These are phyloP conservation scores for Panurus biarmicus DNA, from an alignment of 2,113 vertebrate genomes.

Conservation along the genomic window DNA sequence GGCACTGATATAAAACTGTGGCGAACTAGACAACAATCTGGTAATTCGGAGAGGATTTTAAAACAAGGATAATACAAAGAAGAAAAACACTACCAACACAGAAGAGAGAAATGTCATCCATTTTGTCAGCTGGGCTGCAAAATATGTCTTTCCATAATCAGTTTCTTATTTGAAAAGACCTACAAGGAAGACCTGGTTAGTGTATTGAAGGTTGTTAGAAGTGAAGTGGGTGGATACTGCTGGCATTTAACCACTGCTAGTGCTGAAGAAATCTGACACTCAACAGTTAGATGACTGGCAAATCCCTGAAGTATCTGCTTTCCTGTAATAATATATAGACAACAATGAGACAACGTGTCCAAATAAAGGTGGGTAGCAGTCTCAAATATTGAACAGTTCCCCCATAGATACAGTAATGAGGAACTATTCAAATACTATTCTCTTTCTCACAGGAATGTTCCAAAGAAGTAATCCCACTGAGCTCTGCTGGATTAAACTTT, in stretches of 20 bases:
- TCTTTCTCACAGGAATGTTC: not conserved
- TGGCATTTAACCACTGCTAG: not conserved
- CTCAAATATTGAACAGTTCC: conserved; percentile 14
- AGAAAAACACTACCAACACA: not conserved
- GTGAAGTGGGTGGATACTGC: not conserved
- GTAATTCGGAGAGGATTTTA: not conserved
- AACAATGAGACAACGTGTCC: not conserved
- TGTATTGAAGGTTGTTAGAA: not conserved
- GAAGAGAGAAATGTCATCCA: not conserved
- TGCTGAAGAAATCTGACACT: not conserved
- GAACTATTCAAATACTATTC: not conserved
- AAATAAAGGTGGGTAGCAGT: not conserved
- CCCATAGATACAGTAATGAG: not conserved
- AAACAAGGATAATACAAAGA: not conserved
- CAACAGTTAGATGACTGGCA: not conserved
- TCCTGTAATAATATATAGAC: not conserved
- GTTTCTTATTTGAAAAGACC: not conserved
- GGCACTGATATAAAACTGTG: not conserved
- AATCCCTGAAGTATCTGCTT: conserved; percentile 4
- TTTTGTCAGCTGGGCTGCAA: not conserved
- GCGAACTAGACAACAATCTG: not conserved
- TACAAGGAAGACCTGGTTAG: not conserved
- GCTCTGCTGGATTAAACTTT: not conserved
- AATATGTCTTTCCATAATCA: not conserved
- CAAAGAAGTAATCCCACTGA: not conserved